Percentiles rank a stretch among this genome's conserved stretches.
Conservation (phyloP, 2,113 vertebrate species). For the Mirounga angustirostris region DNA sequence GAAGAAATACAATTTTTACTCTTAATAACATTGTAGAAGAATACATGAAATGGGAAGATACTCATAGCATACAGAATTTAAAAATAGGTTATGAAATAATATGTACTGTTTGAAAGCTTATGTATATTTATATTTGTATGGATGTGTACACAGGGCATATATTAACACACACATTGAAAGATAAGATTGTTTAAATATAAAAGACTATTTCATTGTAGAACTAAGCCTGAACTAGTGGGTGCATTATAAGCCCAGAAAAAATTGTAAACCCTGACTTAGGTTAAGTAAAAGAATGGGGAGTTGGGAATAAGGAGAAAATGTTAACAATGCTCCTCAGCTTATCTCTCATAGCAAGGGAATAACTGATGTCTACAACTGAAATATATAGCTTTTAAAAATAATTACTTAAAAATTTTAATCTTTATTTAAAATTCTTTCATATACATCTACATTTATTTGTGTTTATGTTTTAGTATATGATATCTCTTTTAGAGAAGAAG, state of each 20-base stretch:
- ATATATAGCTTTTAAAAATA: neutral
- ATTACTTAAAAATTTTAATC: constrained; percentile 7
- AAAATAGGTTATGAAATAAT: neutral
- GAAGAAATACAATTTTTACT: constrained; percentile 32
- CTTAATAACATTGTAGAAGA: constrained; percentile 29
- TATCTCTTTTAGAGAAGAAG: neutral
- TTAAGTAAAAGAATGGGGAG: neutral
- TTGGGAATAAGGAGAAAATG: neutral
- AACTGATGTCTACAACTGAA: constrained; percentile 39
- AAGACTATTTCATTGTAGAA: neutral
- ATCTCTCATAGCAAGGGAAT: neutral
- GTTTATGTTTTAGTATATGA: constrained; percentile 39
- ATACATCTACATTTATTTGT: neutral
- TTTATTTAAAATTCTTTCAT: neutral
- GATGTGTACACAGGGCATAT: neutral
- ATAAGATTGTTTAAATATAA: constrained; percentile 28
- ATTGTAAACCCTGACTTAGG: constrained; percentile 2
- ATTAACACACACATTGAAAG: neutral
- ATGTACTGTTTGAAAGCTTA: neutral
- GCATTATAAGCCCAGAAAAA: constrained; percentile 29
- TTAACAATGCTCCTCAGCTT: neutral
- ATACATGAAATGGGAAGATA: neutral
- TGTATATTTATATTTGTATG: neutral
- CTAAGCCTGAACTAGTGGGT: neutral
- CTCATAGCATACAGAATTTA: constrained; percentile 29